Evolutionary conservation across 2,888 invertebrate genomes (phyloP).

Genomic region (Dryobotodes eremita): DNA sequence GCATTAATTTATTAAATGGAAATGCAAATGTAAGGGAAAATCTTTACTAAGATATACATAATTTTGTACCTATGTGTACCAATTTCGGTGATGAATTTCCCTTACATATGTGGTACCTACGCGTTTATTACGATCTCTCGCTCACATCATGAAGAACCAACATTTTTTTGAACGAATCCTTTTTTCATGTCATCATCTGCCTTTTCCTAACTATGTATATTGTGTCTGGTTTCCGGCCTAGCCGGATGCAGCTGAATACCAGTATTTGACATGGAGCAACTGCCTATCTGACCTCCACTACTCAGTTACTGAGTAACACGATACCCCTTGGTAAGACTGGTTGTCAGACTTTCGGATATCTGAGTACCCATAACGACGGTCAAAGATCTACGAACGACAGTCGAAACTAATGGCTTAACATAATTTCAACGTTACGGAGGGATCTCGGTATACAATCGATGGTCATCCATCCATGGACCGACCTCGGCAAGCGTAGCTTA

Average conservation of each 20-base stretch:
- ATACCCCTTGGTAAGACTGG: not conserved
- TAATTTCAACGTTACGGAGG: not conserved
- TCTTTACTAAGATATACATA: constrained; percentile 34
- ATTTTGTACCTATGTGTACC: constrained; percentile 25
- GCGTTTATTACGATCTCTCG: not conserved
- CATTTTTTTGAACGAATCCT: not conserved
- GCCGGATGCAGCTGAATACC: not conserved
- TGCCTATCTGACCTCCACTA: not conserved
- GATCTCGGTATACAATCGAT: not conserved
- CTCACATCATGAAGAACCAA: not conserved
- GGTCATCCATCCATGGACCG: not conserved
- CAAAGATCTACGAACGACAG: not conserved
- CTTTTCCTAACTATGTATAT: not conserved
- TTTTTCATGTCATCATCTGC: not conserved
- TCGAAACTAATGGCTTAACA: too few relatives aligned
- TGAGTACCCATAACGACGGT: not conserved
- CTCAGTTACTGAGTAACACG: not conserved
- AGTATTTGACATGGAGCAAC: not conserved
- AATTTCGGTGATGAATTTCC: not conserved
- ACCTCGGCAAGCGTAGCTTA: not conserved
- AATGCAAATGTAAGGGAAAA: constrained; percentile 51
- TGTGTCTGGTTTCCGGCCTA: not conserved
- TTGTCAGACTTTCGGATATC: not conserved
- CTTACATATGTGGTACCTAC: not conserved
- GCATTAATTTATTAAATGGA: constrained; percentile 56